Conservation (phyloP, 2,888 invertebrate species). For the Lottia scabra region DNA sequence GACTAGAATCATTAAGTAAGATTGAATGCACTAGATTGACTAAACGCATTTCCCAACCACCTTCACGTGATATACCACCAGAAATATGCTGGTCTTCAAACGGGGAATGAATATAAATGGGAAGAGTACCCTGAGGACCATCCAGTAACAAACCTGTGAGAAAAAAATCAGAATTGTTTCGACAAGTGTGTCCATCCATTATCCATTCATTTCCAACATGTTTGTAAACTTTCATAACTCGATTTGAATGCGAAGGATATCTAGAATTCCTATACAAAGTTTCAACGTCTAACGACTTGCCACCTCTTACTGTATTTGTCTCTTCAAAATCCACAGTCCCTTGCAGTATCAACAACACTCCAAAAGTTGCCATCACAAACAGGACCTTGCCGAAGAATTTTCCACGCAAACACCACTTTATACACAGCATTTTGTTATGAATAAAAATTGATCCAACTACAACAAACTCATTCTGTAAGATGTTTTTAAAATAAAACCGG, state of each 20-base stretch:
- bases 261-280: background rate
- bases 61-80: background rate
- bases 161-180: background rate
- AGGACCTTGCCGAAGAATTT: no score
- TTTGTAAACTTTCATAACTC: background rate
- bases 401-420: no score
- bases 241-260: background rate
- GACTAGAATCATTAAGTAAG: background rate
- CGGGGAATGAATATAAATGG: conserved; percentile 11
- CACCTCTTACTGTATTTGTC: no score
- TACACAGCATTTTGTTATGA: no score
- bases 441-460: no score
- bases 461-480: no score
- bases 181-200: background rate
- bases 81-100: conserved; percentile 11
- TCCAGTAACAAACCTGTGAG: background rate
- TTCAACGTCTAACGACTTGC: background rate
- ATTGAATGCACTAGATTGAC: background rate
- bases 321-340: no score
- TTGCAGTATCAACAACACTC: no score
- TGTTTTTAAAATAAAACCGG: no score
- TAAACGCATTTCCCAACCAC: conserved; percentile 4
- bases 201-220: background rate
- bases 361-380: no score
- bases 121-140: background rate